Evolutionary conservation across 1,140 invertebrate species (phyloP).

Genomic region (Cecropterus lyciades): DNA sequence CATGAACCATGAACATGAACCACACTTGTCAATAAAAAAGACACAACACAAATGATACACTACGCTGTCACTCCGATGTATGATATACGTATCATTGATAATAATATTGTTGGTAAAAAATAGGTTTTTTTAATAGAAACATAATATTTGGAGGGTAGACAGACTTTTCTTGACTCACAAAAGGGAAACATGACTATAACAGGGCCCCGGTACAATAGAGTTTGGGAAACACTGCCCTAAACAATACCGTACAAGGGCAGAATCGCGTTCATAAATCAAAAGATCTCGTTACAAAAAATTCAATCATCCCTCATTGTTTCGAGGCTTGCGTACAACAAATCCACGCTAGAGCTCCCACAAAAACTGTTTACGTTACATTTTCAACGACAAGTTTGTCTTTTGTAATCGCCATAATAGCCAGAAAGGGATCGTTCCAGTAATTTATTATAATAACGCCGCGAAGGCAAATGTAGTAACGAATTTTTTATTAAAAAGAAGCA

Average conservation of each 20-base stretch:
- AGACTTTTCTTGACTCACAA: no score
- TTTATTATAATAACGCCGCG: slow-evolving; percentile 19
- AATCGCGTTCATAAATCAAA: slow-evolving; percentile 16
- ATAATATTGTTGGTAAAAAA: no score
- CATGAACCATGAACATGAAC: no score
- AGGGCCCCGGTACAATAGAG: no score
- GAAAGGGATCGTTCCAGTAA: slow-evolving; percentile 12
- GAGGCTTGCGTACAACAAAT: not conserved
- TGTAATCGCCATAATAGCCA: slow-evolving; percentile 20
- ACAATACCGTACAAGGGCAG: not conserved
- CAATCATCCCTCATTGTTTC: slow-evolving; percentile 15
- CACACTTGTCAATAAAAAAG: no score
- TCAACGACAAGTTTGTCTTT: slow-evolving; percentile 19
- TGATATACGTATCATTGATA: no score
- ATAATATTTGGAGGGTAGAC: no score
- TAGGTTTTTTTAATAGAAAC: no score
- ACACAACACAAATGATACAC: no score
- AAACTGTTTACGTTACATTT: slow-evolving; percentile 21
- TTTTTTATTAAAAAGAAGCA: slow-evolving; percentile 28
- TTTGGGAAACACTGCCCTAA: not conserved
- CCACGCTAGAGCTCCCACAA: slow-evolving; percentile 5
- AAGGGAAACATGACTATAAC: no score
- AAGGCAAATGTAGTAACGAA: slow-evolving; percentile 22
- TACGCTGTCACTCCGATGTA: no score
- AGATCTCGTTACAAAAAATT: slow-evolving; percentile 17